These are phyloP conservation scores for Chiloscyllium plagiosum DNA, from an alignment of 2,113 vertebrate genomes.

Conservation along the genomic window DNA sequence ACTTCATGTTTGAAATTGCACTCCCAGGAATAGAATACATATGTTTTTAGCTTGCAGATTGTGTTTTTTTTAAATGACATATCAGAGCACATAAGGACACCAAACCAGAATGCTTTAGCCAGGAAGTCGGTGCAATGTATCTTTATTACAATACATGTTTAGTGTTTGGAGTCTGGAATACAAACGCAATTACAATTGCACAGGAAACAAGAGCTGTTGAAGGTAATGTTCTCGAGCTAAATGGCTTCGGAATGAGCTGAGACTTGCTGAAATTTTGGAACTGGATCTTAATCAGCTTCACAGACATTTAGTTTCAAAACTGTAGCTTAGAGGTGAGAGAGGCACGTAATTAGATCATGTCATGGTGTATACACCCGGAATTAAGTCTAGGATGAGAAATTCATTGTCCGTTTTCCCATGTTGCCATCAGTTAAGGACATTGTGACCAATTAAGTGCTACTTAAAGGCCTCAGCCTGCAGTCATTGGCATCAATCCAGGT, in stretches of 20 bases:
- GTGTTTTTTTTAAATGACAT: background rate
- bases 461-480: no score
- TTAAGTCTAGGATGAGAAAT: no score
- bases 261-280: background rate
- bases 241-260: background rate
- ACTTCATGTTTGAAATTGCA: background rate
- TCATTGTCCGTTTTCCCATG: no score
- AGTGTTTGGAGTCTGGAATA: background rate
- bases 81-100: background rate
- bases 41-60: background rate
- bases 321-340: no score
- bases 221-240: background rate
- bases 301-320: background rate
- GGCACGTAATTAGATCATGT: no score
- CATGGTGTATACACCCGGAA: no score
- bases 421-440: no score
- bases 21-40: background rate
- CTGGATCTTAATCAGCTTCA: background rate
- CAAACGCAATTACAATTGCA: background rate
- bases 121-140: background rate
- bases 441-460: no score
- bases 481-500: no score
- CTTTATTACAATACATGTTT: background rate
- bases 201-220: background rate
- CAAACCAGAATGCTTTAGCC: background rate